Conservation (phyloP, 1,140 invertebrate species). For the Drosophila kurseongensis region DNA sequence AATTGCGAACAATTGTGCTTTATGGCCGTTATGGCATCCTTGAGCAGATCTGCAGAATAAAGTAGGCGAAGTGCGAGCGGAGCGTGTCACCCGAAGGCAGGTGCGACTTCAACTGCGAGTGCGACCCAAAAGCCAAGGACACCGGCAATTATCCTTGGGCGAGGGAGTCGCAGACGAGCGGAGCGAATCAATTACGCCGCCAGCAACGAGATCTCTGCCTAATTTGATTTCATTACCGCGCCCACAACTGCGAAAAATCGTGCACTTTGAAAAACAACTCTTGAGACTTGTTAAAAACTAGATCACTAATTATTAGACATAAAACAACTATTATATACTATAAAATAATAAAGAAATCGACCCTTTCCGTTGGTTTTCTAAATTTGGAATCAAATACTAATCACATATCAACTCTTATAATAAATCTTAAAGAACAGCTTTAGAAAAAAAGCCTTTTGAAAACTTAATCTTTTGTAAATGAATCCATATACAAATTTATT, state of each 20-base stretch:
- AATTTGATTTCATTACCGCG: conserved; percentile 85
- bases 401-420: too few species aligned
- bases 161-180: conserved; percentile 27
- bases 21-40: conserved; percentile 43
- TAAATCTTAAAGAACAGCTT: too few species aligned
- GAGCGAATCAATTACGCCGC: conserved; percentile 65
- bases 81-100: conserved; percentile 52
- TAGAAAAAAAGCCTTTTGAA: too few species aligned
- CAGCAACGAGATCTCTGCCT: conserved; percentile 65
- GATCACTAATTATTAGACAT: neutral
- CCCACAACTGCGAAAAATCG: conserved; percentile 68
- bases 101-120: conserved; percentile 39
- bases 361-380: too few species aligned
- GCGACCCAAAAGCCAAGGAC: conserved; percentile 35
- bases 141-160: conserved; percentile 72
- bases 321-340: too few species aligned
- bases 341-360: neutral
- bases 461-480: too few species aligned
- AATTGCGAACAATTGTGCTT: conserved; percentile 72
- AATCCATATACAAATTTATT: too few species aligned
- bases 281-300: too few species aligned
- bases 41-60: conserved; percentile 11
- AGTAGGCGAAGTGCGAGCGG: conserved; percentile 39
- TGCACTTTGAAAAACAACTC: conserved; percentile 11
- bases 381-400: too few species aligned